A percentile compares a stretch with the other conserved stretches of the same genome.
Evolutionary conservation across 2,888 invertebrate species (phyloP).

Genomic region (Drosophila anomalata): DNA sequence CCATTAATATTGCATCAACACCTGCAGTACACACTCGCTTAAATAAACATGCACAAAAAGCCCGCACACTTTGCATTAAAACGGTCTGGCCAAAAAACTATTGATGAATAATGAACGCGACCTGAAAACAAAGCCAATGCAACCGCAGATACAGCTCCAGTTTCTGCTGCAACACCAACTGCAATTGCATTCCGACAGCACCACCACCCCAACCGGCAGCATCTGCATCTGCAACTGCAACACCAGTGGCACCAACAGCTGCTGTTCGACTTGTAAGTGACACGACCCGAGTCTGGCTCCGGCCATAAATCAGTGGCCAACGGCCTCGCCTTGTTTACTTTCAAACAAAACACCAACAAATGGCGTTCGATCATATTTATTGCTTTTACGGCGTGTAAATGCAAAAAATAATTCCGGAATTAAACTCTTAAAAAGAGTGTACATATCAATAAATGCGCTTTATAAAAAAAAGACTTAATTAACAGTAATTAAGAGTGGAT

Average conservation of each 20-base stretch:
- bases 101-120: constrained; percentile 56
- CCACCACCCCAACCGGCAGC: constrained; percentile 1
- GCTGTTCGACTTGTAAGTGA: constrained; percentile 41
- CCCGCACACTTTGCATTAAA: constrained; percentile 50
- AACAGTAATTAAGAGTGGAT: not conserved
- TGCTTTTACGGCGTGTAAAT: constrained; percentile 2
- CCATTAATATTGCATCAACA: constrained; percentile 74
- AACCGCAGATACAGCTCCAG: constrained; percentile 34
- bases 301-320: constrained; percentile 37
- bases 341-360: constrained; percentile 23
- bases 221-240: not conserved
- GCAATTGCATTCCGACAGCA: constrained; percentile 20
- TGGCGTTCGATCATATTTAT: constrained; percentile 13
- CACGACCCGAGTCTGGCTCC: constrained; percentile 21
- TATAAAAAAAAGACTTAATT: not conserved
- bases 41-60: constrained; percentile 35
- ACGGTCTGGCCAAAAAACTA: constrained; percentile 39
- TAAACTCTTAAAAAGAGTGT: not conserved
- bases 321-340: constrained; percentile 17
- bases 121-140: constrained; percentile 40
- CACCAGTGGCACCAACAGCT: constrained; percentile 16
- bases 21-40: constrained; percentile 47
- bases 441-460: not conserved
- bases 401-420: constrained; percentile 24
- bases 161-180: not conserved